These are phyloP conservation scores for Caenorhabditis japonica DNA, from an alignment of 2,888 invertebrate species.

Conservation along the genomic window DNA sequence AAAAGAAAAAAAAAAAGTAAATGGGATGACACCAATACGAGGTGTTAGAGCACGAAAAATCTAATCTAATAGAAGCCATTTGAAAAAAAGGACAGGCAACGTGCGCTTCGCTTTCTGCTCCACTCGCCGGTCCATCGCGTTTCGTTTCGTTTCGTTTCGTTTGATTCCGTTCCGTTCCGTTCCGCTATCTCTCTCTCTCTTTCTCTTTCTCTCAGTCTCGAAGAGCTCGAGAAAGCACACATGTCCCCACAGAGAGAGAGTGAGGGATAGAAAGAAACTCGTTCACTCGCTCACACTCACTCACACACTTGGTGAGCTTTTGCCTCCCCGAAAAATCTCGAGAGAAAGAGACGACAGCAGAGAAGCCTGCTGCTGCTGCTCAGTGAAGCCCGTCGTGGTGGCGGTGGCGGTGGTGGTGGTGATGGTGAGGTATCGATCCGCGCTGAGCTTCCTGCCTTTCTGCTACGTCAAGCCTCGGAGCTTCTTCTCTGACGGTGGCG, in stretches of 20 bases:
- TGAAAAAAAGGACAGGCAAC: slow-evolving; percentile 11
- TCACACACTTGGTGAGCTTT: slow-evolving; percentile 45
- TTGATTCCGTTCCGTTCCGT: too few species aligned
- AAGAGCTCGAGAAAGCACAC: slow-evolving; percentile 30
- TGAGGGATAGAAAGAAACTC: too few species aligned
- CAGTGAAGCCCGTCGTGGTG: too few species aligned
- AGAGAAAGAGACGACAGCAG: slow-evolving; percentile 46
- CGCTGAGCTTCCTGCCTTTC: slow-evolving; percentile 44
- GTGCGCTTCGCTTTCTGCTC: slow-evolving; percentile 19
- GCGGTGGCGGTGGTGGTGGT: slow-evolving; percentile 3
- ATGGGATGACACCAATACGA: background rate
- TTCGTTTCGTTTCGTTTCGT: too few species aligned
- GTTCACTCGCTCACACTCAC: slow-evolving; percentile 15
- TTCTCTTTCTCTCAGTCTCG: too few species aligned
- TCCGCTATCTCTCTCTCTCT: too few species aligned
- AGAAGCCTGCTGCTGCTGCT: slow-evolving; percentile 23
- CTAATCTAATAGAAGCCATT: slow-evolving; percentile 36
- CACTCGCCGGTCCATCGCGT: slow-evolving; percentile 14
- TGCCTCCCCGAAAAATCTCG: slow-evolving; percentile 33
- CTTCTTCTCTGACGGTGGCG: slow-evolving; percentile 14
- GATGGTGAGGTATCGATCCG: slow-evolving; percentile 39
- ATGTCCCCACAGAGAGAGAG: slow-evolving; percentile 31
- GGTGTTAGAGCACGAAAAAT: background rate
- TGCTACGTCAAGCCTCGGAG: slow-evolving; percentile 42
- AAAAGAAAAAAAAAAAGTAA: background rate